Conservation (phyloP, 2,113 vertebrate species). For the Uria aalge region DNA sequence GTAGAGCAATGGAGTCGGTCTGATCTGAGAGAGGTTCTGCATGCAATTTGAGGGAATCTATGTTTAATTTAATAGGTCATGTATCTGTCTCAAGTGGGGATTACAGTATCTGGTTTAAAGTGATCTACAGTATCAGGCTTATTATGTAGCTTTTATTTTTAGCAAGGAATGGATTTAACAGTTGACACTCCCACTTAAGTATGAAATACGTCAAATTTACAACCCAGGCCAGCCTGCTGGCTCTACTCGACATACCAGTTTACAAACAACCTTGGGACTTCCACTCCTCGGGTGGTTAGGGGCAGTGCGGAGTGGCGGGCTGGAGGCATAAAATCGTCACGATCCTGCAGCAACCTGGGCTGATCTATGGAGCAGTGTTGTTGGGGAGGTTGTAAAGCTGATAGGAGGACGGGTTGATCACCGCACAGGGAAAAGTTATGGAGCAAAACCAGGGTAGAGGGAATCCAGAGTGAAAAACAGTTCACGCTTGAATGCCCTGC, state of each 20-base stretch:
- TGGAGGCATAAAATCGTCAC: neutral
- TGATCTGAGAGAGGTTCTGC: constrained; percentile 39
- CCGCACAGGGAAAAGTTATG: constrained; percentile 21
- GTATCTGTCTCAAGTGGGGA: constrained; percentile 64
- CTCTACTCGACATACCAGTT: neutral
- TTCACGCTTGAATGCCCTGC: neutral
- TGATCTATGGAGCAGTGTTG: neutral
- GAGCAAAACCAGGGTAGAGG: neutral
- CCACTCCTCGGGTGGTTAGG: neutral
- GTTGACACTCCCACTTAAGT: constrained; percentile 57
- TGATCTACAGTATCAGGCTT: constrained; percentile 61
- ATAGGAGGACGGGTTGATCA: constrained; percentile 34
- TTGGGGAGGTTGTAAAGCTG: constrained; percentile 4
- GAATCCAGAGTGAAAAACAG: constrained; percentile 32
- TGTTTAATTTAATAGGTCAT: constrained; percentile 69
- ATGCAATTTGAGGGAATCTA: constrained; percentile 58
- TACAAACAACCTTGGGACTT: constrained; percentile 32
- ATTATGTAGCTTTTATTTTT: constrained; percentile 69
- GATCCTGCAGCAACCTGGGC: neutral
- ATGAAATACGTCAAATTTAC: constrained; percentile 58
- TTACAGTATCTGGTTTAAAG: constrained; percentile 65
- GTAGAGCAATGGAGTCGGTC: constrained; percentile 34
- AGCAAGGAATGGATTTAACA: constrained; percentile 63
- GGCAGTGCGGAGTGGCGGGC: neutral
- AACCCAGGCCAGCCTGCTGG: neutral